Percentiles rank a stretch among this genome's conserved stretches.
phyloP scores from a whole-genome alignment of 2,888 invertebrate genomes.

The Agonopterix alstromeriana region DNA sequence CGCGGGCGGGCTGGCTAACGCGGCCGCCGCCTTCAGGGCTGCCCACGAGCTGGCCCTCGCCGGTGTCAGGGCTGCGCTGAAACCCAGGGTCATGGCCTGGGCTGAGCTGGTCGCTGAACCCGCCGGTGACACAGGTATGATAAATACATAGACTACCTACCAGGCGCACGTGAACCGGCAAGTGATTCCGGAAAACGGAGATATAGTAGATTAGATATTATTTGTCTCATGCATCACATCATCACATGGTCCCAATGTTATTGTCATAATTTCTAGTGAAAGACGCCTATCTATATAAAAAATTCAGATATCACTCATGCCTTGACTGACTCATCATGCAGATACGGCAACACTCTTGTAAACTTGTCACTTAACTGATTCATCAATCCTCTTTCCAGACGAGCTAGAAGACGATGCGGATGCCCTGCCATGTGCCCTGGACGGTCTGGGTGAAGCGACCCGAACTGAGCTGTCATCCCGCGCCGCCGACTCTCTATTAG shows the following conservation, averaged over 20 bases:
- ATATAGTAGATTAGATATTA: too few species aligned
- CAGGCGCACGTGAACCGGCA: too few species aligned
- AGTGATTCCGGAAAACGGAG: too few species aligned
- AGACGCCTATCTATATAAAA: too few species aligned
- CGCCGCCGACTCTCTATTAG: slow-evolving; percentile 32
- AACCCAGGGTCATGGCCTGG: slow-evolving; percentile 39
- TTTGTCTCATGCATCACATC: too few species aligned
- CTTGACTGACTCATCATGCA: too few species aligned
- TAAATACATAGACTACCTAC: neutral
- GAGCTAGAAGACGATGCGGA: slow-evolving; percentile 54
- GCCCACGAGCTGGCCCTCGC: slow-evolving; percentile 38
- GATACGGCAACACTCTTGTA: too few species aligned
- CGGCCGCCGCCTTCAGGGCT: slow-evolving; percentile 50
- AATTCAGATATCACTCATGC: too few species aligned
- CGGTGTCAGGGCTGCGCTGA: slow-evolving; percentile 38
- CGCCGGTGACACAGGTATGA: slow-evolving; percentile 21
- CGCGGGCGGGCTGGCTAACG: slow-evolving; percentile 44
- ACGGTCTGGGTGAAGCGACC: slow-evolving; percentile 33
- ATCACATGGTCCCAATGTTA: too few species aligned
- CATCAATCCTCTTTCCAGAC: slow-evolving; percentile 20
- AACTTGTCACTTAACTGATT: too few species aligned
- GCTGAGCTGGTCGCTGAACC: slow-evolving; percentile 40
- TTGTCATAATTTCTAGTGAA: too few species aligned
- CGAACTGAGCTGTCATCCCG: slow-evolving; percentile 25
- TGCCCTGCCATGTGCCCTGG: slow-evolving; percentile 48